Evolutionary conservation across 2,888 invertebrate genomes (phyloP), one percentile per base, ranked within the genome.

Genomic region (Macaria liturata): DNA sequence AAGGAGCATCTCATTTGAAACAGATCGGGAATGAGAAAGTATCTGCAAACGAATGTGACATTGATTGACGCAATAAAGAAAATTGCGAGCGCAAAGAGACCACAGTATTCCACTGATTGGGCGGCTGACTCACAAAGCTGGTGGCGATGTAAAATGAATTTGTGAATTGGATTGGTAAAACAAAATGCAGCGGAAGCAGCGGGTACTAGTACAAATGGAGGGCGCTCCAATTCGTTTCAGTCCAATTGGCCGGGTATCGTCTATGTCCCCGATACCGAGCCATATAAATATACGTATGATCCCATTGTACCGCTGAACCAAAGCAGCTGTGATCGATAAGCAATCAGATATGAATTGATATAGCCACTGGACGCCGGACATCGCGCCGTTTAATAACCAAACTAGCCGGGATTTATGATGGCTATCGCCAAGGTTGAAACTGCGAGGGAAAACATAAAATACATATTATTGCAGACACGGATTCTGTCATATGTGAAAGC

Each of bases 191-290:
- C 83, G 84, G 86, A 84, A 83, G 84, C 81, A 78, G 74, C 76
- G 80, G 81, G 84, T 79, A 78, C 72, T 42, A 42, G 83, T 76
- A 81, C 84, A 84, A 88, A 89, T 85, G 80, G 91, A 89, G 91
- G 86, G 88, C 89, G 86, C 87, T 83, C 84, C 90, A 88, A 90
- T 91, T 89, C 88, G 90, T 89, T 90, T 86, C 90, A 89, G 85
- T 89, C 89, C 88, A 88, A 90, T 90, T 90, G 89, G 84, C 82
- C 80, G 86, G 83, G 81, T 88, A 88, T 87, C 89, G 86, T 86
- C 86, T 86, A 85, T 86, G 84, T 85, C 76, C 81, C 80, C 81
- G 84, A 81, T 84, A 81, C 77, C 79, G 80, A 83, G 81, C 70
- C 71, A 73, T 71, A 76, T 72, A 71, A 69, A 66, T 69, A 64